A percentile compares a stretch with the other conserved stretches of the same genome.
These are phyloP conservation scores for Zaprionus camerounensis DNA, from an alignment of 1,140 invertebrate genomes.

Conservation along the genomic window DNA sequence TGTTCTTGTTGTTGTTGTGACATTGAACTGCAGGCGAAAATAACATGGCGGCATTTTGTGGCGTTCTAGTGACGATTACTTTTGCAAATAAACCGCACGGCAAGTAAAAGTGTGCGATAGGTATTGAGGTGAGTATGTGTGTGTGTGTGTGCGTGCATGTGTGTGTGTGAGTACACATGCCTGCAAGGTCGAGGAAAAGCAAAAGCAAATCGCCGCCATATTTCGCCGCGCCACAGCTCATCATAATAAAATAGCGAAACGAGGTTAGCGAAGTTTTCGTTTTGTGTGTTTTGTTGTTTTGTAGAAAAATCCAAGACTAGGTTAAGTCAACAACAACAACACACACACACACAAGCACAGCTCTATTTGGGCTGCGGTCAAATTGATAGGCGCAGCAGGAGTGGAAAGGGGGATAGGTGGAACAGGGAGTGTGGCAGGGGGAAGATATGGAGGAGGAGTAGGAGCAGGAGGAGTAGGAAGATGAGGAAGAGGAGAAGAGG, in stretches of 20 bases:
- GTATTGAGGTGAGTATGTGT: conserved; percentile 8
- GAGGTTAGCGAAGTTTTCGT: conserved; percentile 37
- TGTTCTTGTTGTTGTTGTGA: conserved; percentile 20
- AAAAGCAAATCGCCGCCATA: conserved; percentile 15
- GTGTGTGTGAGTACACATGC: conserved; percentile 24
- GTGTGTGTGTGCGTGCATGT: neutral
- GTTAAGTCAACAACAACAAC: conserved; percentile 25
- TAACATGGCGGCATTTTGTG: conserved; percentile 39
- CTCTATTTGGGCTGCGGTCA: conserved; percentile 23
- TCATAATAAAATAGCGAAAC: conserved; percentile 38
- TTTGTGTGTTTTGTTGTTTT: conserved; percentile 11
- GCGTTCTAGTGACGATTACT: conserved; percentile 47
- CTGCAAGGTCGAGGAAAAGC: conserved; percentile 44
- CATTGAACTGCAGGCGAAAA: conserved; percentile 46
- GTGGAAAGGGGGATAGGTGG: neutral
- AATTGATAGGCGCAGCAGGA: conserved; percentile 7
- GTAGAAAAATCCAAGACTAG: conserved; percentile 32
- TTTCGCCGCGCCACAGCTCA: conserved; percentile 5
- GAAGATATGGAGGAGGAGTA: neutral
- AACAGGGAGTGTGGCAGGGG: neutral
- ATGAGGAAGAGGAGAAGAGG: neutral
- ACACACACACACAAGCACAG: neutral
- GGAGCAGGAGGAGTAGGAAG: neutral
- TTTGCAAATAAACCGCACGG: conserved; percentile 38
- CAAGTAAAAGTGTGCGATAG: conserved; percentile 36